Percentiles rank a stretch among this genome's conserved stretches.
Evolutionary conservation across 2,113 vertebrate species (phyloP).

Genomic region (Coryphaenoides rupestris): DNA sequence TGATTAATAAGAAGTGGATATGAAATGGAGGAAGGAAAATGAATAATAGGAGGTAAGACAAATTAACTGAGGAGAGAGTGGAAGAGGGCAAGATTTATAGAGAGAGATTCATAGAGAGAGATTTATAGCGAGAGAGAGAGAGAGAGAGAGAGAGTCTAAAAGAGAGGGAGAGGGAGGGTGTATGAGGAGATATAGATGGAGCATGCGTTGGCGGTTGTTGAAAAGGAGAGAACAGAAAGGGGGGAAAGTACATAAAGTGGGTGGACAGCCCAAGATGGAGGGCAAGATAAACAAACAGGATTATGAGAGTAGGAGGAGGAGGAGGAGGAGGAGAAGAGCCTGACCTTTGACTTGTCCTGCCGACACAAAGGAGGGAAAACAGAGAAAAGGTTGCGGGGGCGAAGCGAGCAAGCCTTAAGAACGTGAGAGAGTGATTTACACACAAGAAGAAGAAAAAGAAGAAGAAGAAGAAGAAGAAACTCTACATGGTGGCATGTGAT

Average conservation of each 20-base stretch:
- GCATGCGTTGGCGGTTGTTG: not conserved
- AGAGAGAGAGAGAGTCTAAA: not conserved
- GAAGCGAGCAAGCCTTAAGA: not conserved
- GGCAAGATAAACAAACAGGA: constrained; percentile 16
- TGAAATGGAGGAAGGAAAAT: not conserved
- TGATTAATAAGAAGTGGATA: not conserved
- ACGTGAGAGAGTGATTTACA: too few relatives aligned
- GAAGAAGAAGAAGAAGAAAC: too few relatives aligned
- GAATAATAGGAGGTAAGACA: not conserved
- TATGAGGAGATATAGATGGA: not conserved
- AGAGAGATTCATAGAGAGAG: not conserved
- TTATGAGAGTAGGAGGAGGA: not conserved
- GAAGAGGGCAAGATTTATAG: not conserved
- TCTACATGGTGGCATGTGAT: too few relatives aligned
- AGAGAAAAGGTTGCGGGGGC: not conserved
- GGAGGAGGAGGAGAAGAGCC: not conserved
- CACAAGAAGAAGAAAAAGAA: too few relatives aligned
- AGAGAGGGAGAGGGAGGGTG: too few relatives aligned
- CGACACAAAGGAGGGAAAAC: not conserved
- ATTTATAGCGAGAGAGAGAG: not conserved
- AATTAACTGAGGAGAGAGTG: constrained; percentile 7
- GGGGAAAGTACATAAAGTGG: not conserved
- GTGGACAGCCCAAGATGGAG: constrained; percentile 3
- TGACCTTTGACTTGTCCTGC: constrained; percentile 5
- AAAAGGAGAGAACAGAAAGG: not conserved